phyloP scores from a whole-genome alignment of 2,113 vertebrate species.

The Cavia aperea region DNA sequence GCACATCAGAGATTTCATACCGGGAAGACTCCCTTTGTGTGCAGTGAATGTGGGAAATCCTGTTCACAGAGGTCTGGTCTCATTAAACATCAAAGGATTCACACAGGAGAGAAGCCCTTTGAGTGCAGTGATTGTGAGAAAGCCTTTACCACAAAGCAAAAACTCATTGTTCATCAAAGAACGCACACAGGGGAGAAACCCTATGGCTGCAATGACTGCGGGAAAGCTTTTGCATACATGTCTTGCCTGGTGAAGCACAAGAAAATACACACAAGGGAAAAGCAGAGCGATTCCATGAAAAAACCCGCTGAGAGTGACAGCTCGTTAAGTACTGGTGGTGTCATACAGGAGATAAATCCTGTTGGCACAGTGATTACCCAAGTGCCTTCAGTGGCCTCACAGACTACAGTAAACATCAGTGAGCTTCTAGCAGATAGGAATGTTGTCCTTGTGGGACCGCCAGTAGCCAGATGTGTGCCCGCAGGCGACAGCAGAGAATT shows the following conservation, averaged over 20 bases:
- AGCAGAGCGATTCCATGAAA: background rate
- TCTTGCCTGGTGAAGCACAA: slow-evolving; percentile 16
- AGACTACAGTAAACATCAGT: background rate
- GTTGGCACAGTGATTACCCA: background rate
- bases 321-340: background rate
- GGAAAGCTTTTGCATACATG: slow-evolving; percentile 4
- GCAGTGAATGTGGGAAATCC: slow-evolving; percentile 60
- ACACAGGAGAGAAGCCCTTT: slow-evolving; percentile 24
- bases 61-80: slow-evolving; percentile 56
- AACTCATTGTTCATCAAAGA: slow-evolving; percentile 43
- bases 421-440: slow-evolving; percentile 19
- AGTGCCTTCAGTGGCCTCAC: background rate
- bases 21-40: slow-evolving; percentile 56
- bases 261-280: background rate
- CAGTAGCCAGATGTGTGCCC: background rate
- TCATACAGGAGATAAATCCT: slow-evolving; percentile 13
- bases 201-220: slow-evolving; percentile 49
- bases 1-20: slow-evolving; percentile 58
- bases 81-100: slow-evolving; percentile 11
- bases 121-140: slow-evolving; percentile 53
- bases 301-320: background rate
- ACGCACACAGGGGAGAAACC: slow-evolving; percentile 50
- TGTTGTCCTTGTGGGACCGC: slow-evolving; percentile 29
- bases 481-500: slow-evolving; percentile 6
- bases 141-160: slow-evolving; percentile 19